These are phyloP conservation scores for Strix uralensis DNA, from an alignment of 2,113 vertebrate species.

Conservation along the genomic window DNA sequence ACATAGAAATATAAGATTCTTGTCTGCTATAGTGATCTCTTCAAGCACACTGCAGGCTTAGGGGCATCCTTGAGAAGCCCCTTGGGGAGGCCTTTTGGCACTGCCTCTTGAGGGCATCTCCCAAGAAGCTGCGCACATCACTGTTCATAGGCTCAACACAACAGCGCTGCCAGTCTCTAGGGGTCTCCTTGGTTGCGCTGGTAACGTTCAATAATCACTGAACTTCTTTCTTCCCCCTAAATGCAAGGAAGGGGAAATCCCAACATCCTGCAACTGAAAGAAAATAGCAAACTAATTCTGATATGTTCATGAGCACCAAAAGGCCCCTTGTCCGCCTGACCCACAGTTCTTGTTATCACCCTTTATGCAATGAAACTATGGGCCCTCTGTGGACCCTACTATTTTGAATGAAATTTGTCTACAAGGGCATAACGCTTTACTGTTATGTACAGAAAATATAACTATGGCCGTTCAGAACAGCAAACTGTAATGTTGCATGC, in stretches of 20 bases:
- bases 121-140: not conserved
- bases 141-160: not conserved
- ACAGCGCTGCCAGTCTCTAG: not conserved
- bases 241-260: not conserved
- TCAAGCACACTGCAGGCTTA: not conserved
- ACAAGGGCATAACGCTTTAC: slow-evolving; percentile 54
- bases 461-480: slow-evolving; percentile 32
- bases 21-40: not conserved
- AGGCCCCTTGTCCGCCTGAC: not conserved
- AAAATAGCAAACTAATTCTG: slow-evolving; percentile 15
- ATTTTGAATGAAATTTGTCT: slow-evolving; percentile 58
- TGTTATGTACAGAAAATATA: slow-evolving; percentile 55
- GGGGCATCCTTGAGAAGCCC: rapidly evolving
- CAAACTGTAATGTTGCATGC: slow-evolving; percentile 37
- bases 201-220: not conserved
- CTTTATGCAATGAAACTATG: slow-evolving; percentile 11
- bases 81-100: not conserved
- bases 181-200: not conserved
- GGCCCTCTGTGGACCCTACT: slow-evolving; percentile 3
- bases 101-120: not conserved
- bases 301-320: slow-evolving; percentile 5
- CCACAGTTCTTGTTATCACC: not conserved
- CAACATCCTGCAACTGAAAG: slow-evolving; percentile 11
- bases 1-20: not conserved
- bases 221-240: not conserved